These are phyloP conservation scores for Macquaria ambigua DNA, from an alignment of 2,113 vertebrate genomes.

Conservation along the genomic window DNA sequence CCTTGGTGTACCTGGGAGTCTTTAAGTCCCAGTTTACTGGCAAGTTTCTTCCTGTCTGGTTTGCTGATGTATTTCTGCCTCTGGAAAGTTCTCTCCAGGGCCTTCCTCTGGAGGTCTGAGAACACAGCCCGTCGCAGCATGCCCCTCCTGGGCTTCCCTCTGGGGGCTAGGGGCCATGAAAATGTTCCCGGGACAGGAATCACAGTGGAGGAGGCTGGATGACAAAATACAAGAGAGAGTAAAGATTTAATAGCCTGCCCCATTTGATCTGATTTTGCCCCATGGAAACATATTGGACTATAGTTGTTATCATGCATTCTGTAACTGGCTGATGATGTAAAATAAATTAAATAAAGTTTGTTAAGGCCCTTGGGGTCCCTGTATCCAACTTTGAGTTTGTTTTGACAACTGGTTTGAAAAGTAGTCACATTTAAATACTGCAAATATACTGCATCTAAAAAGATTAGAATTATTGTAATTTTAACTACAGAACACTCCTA, in stretches of 20 bases:
- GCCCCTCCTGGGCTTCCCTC: conserved; percentile 94
- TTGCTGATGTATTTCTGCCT: conserved; percentile 99
- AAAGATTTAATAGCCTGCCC: not conserved
- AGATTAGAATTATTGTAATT: too few relatives aligned
- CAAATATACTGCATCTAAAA: not conserved
- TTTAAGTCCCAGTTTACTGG: conserved; percentile 93
- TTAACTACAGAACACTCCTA: not conserved
- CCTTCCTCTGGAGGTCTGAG: conserved; percentile 97
- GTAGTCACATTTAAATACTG: too few relatives aligned
- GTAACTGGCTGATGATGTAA: not conserved
- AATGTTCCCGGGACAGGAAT: conserved; percentile 97
- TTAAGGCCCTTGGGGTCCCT: too few relatives aligned
- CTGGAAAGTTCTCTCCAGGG: conserved; percentile 98
- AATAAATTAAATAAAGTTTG: not conserved
- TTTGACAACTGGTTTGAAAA: too few relatives aligned
- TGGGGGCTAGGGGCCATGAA: conserved; percentile 92
- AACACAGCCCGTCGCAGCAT: conserved; percentile 97
- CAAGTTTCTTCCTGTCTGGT: conserved; percentile 95
- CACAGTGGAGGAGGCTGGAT: conserved; percentile 89
- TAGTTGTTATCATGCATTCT: not conserved
- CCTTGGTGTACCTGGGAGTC: conserved; percentile 92
- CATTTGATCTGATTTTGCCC: not conserved
- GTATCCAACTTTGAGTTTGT: not conserved
- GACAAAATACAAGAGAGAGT: conserved; percentile 15
- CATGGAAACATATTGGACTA: not conserved